phyloP scores from a whole-genome alignment of 2,888 invertebrate genomes.

The Loripinus fragilis region DNA sequence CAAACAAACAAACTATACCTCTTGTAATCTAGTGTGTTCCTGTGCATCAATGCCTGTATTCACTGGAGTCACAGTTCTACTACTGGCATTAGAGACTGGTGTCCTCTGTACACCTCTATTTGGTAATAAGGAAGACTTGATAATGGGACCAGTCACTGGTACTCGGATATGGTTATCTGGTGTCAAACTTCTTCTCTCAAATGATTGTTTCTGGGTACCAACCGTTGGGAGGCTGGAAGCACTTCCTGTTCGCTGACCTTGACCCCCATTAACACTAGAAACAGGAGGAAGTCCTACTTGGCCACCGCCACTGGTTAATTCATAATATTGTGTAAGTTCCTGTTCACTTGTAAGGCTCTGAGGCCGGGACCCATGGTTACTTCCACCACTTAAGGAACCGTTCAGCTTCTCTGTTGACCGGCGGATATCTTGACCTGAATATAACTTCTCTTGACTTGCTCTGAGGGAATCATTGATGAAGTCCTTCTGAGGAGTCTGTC shows the following conservation, averaged over 20 bases:
- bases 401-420: slow-evolving; percentile 30
- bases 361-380: slow-evolving; percentile 61
- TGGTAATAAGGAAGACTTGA: slow-evolving; percentile 58
- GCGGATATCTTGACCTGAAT: slow-evolving; percentile 39
- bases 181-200: slow-evolving; percentile 70
- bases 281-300: slow-evolving; percentile 15
- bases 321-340: slow-evolving; percentile 73
- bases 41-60: slow-evolving; percentile 35
- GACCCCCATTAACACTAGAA: slow-evolving; percentile 10
- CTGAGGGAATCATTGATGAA: slow-evolving; percentile 48
- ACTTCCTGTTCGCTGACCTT: slow-evolving; percentile 49
- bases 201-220: slow-evolving; percentile 45
- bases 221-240: slow-evolving; percentile 64
- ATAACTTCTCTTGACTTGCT: slow-evolving; percentile 65
- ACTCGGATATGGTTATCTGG: slow-evolving; percentile 71
- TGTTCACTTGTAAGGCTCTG: slow-evolving; percentile 76
- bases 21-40: slow-evolving; percentile 45
- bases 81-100: slow-evolving; percentile 65
- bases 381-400: slow-evolving; percentile 24
- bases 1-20: no score
- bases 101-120: slow-evolving; percentile 47
- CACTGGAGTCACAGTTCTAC: slow-evolving; percentile 73
- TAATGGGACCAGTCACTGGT: slow-evolving; percentile 48
- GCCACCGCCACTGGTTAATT: slow-evolving; percentile 41
- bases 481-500: slow-evolving; percentile 57